phyloP scores from a whole-genome alignment of 2,888 invertebrate genomes.

The Caenorhabditis plicata region DNA sequence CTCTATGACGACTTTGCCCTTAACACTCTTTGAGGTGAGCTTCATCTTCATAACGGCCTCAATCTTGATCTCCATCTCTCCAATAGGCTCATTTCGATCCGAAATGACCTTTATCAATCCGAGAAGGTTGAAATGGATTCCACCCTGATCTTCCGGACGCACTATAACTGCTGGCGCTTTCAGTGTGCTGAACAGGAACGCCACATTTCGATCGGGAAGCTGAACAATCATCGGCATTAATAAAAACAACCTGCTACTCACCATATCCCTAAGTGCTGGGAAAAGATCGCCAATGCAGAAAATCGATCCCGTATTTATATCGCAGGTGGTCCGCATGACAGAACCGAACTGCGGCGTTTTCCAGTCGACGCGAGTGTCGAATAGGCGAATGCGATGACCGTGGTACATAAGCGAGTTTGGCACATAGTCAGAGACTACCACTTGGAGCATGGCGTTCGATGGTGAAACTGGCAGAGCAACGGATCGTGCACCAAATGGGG shows the following conservation, averaged over 20 bases:
- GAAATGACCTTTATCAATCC: conserved; percentile 44
- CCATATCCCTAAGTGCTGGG: conserved; percentile 53
- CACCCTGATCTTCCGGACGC: conserved; percentile 43
- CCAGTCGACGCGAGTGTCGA: conserved; percentile 62
- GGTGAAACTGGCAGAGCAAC: conserved; percentile 22
- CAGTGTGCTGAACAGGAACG: conserved; percentile 47
- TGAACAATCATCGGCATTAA: conserved; percentile 20
- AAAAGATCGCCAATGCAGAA: conserved; percentile 64
- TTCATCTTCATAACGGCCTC: conserved; percentile 61
- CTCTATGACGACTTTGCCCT: conserved; percentile 58
- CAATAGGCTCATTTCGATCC: conserved; percentile 47
- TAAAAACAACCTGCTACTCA: too few species aligned
- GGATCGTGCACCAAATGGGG: conserved; percentile 46
- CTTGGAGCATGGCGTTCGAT: conserved; percentile 40
- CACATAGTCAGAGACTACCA: conserved; percentile 60
- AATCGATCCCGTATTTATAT: conserved; percentile 51
- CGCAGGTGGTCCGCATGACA: conserved; percentile 62
- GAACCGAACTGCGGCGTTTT: conserved; percentile 62
- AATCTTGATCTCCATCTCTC: conserved; percentile 50
- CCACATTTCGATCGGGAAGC: conserved; percentile 52
- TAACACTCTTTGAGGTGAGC: conserved; percentile 54
- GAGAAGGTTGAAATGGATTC: conserved; percentile 52
- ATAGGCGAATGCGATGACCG: conserved; percentile 61
- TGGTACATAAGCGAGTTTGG: conserved; percentile 62
- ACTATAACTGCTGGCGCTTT: conserved; percentile 43